A percentile compares a stretch with the other conserved stretches of the same genome.
phyloP scores from a whole-genome alignment of 2,888 invertebrate genomes.

The Trilocha varians region DNA sequence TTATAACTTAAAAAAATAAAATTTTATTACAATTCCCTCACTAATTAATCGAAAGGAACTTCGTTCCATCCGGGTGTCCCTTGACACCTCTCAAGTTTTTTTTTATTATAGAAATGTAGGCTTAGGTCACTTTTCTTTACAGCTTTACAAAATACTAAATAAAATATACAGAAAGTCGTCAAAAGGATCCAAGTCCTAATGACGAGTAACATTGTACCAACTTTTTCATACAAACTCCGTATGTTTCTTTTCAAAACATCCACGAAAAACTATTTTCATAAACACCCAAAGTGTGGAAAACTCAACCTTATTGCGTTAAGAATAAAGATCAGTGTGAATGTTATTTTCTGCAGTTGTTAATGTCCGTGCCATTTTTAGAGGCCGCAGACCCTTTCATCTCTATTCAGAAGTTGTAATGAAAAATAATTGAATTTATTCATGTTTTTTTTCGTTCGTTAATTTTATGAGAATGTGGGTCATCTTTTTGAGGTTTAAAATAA shows the following conservation, averaged over 20 bases:
- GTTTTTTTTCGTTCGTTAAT: too few relatives aligned
- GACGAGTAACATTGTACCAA: constrained; percentile 16
- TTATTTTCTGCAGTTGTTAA: constrained; percentile 15
- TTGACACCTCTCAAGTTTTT: too few relatives aligned
- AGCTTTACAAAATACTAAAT: background rate
- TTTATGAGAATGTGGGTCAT: too few relatives aligned
- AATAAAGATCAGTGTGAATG: constrained; percentile 3
- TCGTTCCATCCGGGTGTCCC: too few relatives aligned
- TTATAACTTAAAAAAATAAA: too few relatives aligned
- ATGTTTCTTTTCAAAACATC: constrained; percentile 28
- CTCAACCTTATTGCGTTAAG: too few relatives aligned
- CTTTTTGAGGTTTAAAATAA: too few relatives aligned
- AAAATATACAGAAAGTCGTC: background rate
- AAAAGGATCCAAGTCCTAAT: constrained; percentile 8
- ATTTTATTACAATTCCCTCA: too few relatives aligned
- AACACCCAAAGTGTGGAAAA: too few relatives aligned
- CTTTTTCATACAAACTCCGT: constrained; percentile 14
- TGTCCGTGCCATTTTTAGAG: constrained; percentile 43
- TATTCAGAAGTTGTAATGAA: constrained; percentile 28
- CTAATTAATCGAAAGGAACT: too few relatives aligned
- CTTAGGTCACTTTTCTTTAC: too few relatives aligned
- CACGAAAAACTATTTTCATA: constrained; percentile 9
- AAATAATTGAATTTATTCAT: background rate
- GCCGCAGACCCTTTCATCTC: constrained; percentile 26
- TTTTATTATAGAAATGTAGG: too few relatives aligned